Percentiles rank a stretch among this genome's conserved stretches.
phyloP scores from a whole-genome alignment of 37 sponge, comb jelly and placozoan species.

The Spongilla lacustris region DNA sequence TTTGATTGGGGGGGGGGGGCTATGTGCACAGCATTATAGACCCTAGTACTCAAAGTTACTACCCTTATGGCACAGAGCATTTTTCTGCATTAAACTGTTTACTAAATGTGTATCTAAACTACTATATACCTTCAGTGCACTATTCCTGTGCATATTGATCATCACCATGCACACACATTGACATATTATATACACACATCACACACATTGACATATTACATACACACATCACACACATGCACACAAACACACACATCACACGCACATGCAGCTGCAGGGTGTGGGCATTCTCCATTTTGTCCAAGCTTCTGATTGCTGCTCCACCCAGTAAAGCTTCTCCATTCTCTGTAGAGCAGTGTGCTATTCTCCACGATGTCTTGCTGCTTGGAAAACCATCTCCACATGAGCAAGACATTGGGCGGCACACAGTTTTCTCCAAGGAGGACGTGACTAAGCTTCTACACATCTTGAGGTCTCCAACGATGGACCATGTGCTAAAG shows the following conservation, averaged over 20 bases:
- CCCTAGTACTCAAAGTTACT: too few relatives aligned
- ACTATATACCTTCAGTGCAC: too few relatives aligned
- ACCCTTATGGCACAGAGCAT: too few relatives aligned
- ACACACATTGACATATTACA: too few relatives aligned
- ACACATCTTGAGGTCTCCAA: constrained; percentile 48
- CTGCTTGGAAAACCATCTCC: constrained; percentile 7
- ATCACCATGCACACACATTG: background rate
- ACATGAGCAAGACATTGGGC: constrained; percentile 18
- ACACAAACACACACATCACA: too few relatives aligned
- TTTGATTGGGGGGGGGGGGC: too few relatives aligned
- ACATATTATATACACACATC: too few relatives aligned
- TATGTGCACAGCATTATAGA: too few relatives aligned
- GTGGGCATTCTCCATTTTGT: constrained; percentile 10
- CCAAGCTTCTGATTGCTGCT: constrained; percentile 13
- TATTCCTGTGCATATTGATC: too few relatives aligned
- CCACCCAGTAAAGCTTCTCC: background rate
- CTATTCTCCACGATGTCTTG: constrained; percentile 40
- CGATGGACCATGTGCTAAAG: constrained; percentile 50
- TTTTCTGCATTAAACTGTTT: too few relatives aligned
- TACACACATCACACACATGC: too few relatives aligned
- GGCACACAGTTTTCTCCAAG: background rate
- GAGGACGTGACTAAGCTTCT: constrained; percentile 63
- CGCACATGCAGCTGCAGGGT: background rate
- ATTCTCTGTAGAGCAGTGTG: background rate
- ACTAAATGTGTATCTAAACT: too few relatives aligned